These are phyloP conservation scores for Saimiri boliviensis DNA, from an alignment of 2,113 vertebrate species.

Conservation along the genomic window DNA sequence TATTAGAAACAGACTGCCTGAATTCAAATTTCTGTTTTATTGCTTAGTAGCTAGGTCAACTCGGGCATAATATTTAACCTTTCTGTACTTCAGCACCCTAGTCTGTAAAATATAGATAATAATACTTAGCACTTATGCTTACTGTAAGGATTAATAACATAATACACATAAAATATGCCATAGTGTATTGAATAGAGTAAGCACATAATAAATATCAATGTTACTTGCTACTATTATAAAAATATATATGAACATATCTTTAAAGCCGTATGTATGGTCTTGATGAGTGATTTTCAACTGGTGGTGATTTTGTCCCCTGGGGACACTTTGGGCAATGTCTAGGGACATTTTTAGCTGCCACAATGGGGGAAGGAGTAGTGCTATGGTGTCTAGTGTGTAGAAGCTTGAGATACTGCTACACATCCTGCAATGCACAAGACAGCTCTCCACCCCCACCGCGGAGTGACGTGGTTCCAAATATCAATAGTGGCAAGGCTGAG, in stretches of 20 bases:
- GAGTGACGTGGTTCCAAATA: too few species aligned
- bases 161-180: background rate
- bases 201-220: background rate
- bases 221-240: constrained; percentile 26
- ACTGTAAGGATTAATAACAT: background rate
- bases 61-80: background rate
- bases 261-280: background rate
- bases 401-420: background rate
- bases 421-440: too few species aligned
- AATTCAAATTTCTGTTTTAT: background rate
- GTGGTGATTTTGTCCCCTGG: background rate
- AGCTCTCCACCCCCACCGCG: background rate
- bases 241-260: background rate
- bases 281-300: background rate
- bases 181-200: background rate
- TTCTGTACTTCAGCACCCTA: background rate
- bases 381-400: background rate
- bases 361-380: background rate
- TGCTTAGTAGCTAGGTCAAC: background rate
- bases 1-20: background rate
- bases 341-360: background rate
- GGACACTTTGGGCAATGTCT: background rate
- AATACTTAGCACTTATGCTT: background rate
- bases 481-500: background rate
- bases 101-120: constrained; percentile 19